Base-by-base conservation (phyloP, 92 coral and sea anemone genomes). In the Epizoanthus illoricatus region DNA sequence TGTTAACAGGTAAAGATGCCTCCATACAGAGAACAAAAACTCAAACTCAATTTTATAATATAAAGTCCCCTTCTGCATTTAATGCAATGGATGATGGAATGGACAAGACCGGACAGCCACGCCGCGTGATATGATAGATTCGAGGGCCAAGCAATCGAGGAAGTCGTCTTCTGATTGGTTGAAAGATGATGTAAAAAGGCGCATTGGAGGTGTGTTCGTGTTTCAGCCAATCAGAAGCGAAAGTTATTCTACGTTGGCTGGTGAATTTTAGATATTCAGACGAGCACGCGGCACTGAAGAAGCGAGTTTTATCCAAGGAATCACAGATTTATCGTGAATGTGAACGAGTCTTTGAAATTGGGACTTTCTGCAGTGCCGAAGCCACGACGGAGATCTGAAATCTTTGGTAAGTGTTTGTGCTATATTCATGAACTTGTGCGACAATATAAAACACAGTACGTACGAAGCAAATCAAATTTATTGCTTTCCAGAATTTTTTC, bases 151-250 rank as follows among this genome's bases (percentile, higher is more conserved):
- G 11, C 56, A 49, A 49, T 49, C 56, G 56, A 49, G 2, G 56
- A 49, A 59, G 71, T 18, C 24, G 57, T 4, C 17, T 15, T 59
- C 61, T 84, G 86, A 84, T 84, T 84, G 86, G 86, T 84, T 59
- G 20, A 73, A 65, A 59, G 55, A 40, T 52, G 20, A 84, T 41
- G 42, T 28, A 4, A 16, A 74, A 19, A 80, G 86, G 86, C 2
- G 52, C 67, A 81, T 43, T 36, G 76, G 24, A 72, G 86, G 86
- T 74, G 86, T 78, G 86, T 73, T 42, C 42, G 19, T 2, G n/a
- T 28, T 15, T 49, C 15, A 52, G 55, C 87, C 87, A 84, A 84
- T 84, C 87, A 84, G 42, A 17, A 41, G 11, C 45, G 45, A 18
- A 41, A n/a, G 57, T 73, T 74, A 59, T 72, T 84, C 52, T 65